Evolutionary conservation across 2,888 invertebrate species (phyloP), one percentile per base, ranked within the genome.

Genomic region (Drosophila multiciliata): DNA sequence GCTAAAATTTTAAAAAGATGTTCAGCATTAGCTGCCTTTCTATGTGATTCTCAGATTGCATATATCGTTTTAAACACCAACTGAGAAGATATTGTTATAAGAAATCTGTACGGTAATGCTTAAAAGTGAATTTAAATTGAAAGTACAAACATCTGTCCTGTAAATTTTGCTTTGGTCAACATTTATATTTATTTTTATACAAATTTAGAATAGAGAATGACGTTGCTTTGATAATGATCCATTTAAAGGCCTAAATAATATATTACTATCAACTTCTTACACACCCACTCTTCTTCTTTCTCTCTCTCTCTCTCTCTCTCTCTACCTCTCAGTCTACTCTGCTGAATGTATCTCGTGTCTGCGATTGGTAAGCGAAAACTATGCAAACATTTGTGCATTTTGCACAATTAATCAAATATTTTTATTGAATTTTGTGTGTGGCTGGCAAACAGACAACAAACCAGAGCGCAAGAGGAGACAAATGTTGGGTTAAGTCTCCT

Each of bases 361-460:
- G 35, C 17, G 58, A 64, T 69, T 59, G 60, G 83, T 75, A 78
- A 87, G 73, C 70, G 73, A 72, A 86, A 80, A 86, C 89, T 88
- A 75, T 59, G 68, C 76, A 80, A 86, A 86, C 89, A 78, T 78
- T 83, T 83, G 81, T 68, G 76, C 84, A 75, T 88, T 85, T 86
- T 70, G 68, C 74, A 77, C 78, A 86, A 85, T 85, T 85, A 86
- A 88, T 85, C 85, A 85, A 81, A 88, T 78, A 83, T 86, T 88
- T 88, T 88, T 70, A 83, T 83, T 83, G 85, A 83, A 83, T 83
- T 73, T 75, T 74, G 70, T 80, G 58, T 74, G 78, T 53, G 52
- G 40, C 59, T 17, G 57, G 71, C 82, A 81, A 82, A 81, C 82
- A 82, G 65, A 72, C 66, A 71, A 62, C 73, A 66, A 73, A 60